Evolutionary conservation across 1,140 invertebrate species (phyloP).

Genomic region (Drosophila fuyamai): DNA sequence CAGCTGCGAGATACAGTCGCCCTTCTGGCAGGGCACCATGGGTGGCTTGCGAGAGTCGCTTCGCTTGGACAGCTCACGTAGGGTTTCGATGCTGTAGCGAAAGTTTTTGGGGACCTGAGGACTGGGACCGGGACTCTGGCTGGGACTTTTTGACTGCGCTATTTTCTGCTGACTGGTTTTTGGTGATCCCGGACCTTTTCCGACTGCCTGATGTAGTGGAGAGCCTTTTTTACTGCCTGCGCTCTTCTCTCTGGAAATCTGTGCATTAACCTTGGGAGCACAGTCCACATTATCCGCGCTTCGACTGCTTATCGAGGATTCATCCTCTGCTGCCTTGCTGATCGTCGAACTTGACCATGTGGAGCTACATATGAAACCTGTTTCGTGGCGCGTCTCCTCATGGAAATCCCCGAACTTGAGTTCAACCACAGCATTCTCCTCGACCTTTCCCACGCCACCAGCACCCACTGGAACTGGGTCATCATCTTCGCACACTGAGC

Average conservation of each 20-base stretch:
- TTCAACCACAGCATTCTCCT: constrained; percentile 41
- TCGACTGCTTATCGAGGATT: constrained; percentile 18
- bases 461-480: constrained; percentile 17
- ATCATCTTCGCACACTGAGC: constrained; percentile 73
- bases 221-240: constrained; percentile 46
- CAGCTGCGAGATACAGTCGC: constrained; percentile 73
- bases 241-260: not conserved
- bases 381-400: constrained; percentile 43
- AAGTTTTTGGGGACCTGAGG: constrained; percentile 14
- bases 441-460: not conserved
- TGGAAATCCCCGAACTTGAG: constrained; percentile 73
- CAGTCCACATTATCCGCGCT: constrained; percentile 62
- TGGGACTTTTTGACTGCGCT: constrained; percentile 8
- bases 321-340: constrained; percentile 31
- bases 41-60: constrained; percentile 67
- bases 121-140: constrained; percentile 13
- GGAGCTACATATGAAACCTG: constrained; percentile 65
- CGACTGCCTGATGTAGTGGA: constrained; percentile 21
- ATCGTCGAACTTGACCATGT: constrained; percentile 67
- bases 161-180: constrained; percentile 2
- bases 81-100: constrained; percentile 61
- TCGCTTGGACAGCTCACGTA: constrained; percentile 68
- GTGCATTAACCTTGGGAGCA: constrained; percentile 16
- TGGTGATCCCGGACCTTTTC: not conserved
- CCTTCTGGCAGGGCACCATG: constrained; percentile 74